phyloP scores from a whole-genome alignment of 2,797 vertebrate species.

The Tokudaia tokunoshimensis region DNA sequence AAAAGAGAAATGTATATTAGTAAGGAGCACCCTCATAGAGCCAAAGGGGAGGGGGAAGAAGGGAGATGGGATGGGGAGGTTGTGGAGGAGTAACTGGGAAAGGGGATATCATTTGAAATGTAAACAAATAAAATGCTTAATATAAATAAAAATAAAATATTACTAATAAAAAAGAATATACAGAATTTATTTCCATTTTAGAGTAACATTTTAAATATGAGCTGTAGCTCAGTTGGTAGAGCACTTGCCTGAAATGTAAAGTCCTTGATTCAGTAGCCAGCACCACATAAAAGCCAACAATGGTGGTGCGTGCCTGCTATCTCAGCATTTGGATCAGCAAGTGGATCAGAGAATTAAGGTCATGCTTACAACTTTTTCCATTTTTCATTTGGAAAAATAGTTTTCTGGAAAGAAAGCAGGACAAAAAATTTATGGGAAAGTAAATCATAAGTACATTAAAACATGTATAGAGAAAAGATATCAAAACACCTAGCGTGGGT shows the following conservation, averaged over 20 bases:
- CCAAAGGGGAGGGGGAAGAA: background rate
- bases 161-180: background rate
- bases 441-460: background rate
- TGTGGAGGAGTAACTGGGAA: background rate
- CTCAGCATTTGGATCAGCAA: background rate
- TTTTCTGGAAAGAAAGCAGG: background rate
- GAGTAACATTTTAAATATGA: conserved; percentile 11
- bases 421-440: background rate
- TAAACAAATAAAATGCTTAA: background rate
- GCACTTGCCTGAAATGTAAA: background rate
- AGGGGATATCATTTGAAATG: background rate
- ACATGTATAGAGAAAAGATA: background rate
- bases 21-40: background rate
- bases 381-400: background rate
- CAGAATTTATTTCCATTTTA: background rate
- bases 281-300: background rate
- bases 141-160: background rate
- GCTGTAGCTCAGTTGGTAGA: background rate
- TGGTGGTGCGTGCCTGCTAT: background rate
- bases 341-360: background rate
- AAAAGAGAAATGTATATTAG: conserved; percentile 8
- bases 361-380: background rate
- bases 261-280: background rate
- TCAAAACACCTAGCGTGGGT: background rate
- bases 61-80: background rate